Evolutionary conservation across 2,888 invertebrate species (phyloP).

Genomic region (Aphodius sticticus): DNA sequence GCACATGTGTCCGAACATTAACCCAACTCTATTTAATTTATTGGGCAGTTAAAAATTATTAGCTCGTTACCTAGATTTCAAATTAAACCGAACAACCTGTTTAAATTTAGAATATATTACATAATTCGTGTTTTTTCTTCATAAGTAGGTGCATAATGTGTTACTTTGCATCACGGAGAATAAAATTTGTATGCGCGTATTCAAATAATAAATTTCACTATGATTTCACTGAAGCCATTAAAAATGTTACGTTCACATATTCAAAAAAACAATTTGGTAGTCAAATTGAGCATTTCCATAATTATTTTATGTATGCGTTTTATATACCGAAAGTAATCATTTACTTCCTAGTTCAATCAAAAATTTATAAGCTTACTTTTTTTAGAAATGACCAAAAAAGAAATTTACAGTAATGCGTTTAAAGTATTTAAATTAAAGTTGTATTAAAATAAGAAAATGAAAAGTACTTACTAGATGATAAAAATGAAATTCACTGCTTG

Average conservation of each 20-base stretch:
- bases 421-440: not conserved
- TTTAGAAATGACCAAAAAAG: too few species aligned
- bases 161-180: not conserved
- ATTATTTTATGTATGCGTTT: not conserved
- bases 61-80: not conserved
- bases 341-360: not conserved
- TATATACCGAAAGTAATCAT: not conserved
- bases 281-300: not conserved
- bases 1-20: not conserved
- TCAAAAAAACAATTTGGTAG: not conserved
- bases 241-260: not conserved
- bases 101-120: not conserved
- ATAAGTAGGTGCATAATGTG: not conserved
- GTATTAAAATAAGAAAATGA: not conserved
- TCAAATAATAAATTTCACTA: conserved; percentile 1
- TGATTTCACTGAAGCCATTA: not conserved
- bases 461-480: not conserved
- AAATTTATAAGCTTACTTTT: not conserved
- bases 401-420: too few species aligned
- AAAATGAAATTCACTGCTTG: not conserved
- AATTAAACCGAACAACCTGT: not conserved
- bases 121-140: not conserved
- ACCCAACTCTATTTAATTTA: not conserved
- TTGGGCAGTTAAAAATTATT: not conserved
- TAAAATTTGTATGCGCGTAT: not conserved